A percentile compares a stretch with the other conserved stretches of the same genome.
Conservation (phyloP, 1,140 invertebrate species). For the Rhyzopertha dominica region DNA sequence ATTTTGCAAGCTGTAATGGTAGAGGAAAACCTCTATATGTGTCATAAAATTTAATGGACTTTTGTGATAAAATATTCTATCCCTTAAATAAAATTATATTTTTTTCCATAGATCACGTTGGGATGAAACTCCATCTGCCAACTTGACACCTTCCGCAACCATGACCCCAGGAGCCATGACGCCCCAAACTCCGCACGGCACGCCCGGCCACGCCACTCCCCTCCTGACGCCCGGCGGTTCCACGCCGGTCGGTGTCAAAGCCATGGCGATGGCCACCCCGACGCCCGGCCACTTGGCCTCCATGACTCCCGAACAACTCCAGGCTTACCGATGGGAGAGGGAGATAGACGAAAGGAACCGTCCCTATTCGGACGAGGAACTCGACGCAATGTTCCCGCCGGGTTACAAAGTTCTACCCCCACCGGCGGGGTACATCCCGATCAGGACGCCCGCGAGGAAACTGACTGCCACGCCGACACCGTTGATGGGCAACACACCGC, state of each 20-base stretch:
- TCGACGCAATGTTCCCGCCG: constrained; percentile 94
- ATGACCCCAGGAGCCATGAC: constrained; percentile 70
- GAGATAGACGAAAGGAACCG: constrained; percentile 98
- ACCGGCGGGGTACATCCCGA: constrained; percentile 93
- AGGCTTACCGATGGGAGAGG: constrained; percentile 97
- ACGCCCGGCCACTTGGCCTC: constrained; percentile 91
- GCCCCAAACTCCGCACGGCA: constrained; percentile 64
- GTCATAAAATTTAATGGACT: too few relatives aligned
- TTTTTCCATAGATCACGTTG: constrained; percentile 78
- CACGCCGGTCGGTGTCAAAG: constrained; percentile 93
- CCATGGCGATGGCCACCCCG: constrained; percentile 97
- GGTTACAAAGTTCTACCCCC: constrained; percentile 97
- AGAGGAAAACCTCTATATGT: too few relatives aligned
- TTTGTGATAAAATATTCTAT: too few relatives aligned
- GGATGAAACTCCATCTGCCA: constrained; percentile 92
- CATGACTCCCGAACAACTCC: constrained; percentile 98
- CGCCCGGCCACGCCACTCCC: constrained; percentile 59
- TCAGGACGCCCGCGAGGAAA: constrained; percentile 95
- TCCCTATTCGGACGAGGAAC: constrained; percentile 93
- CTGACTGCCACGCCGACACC: constrained; percentile 97
- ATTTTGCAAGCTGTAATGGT: too few relatives aligned
- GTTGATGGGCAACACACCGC: constrained; percentile 70
- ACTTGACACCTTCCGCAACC: constrained; percentile 54
- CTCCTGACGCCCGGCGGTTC: constrained; percentile 70
- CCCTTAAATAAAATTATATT: too few relatives aligned